Percentiles rank a stretch among this genome's conserved stretches.
These are phyloP conservation scores for Hystrix cristata DNA, from an alignment of 2,113 vertebrate species.

Conservation along the genomic window DNA sequence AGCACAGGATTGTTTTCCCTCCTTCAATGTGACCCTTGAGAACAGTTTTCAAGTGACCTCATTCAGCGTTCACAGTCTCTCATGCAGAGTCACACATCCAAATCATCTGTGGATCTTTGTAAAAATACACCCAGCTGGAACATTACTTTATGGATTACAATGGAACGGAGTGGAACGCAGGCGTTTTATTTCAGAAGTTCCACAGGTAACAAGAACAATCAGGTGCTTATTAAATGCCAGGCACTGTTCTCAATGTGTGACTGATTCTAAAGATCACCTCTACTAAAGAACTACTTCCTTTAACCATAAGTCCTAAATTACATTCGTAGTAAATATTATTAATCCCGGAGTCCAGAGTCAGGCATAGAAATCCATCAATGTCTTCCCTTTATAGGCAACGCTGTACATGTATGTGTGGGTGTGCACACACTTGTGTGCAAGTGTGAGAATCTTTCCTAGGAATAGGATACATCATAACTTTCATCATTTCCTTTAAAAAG, in stretches of 20 bases:
- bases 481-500: not conserved
- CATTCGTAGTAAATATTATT: not conserved
- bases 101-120: not conserved
- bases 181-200: not conserved
- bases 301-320: not conserved
- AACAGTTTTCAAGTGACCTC: not conserved
- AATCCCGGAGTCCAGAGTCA: not conserved
- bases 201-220: not conserved
- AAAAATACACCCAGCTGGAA: not conserved
- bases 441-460: not conserved
- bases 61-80: not conserved
- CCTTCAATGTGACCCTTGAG: not conserved
- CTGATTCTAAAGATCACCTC: not conserved
- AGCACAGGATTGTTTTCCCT: not conserved
- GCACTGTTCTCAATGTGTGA: not conserved
- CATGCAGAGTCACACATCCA: not conserved
- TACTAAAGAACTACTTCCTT: conserved; percentile 26
- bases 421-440: not conserved
- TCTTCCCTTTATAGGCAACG: not conserved
- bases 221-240: not conserved
- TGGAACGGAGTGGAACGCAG: not conserved
- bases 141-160: not conserved
- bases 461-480: not conserved
- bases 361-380: not conserved
- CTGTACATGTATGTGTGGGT: not conserved